phyloP scores from a whole-genome alignment of 2,113 vertebrate genomes.

The Podarcis raffonei region DNA sequence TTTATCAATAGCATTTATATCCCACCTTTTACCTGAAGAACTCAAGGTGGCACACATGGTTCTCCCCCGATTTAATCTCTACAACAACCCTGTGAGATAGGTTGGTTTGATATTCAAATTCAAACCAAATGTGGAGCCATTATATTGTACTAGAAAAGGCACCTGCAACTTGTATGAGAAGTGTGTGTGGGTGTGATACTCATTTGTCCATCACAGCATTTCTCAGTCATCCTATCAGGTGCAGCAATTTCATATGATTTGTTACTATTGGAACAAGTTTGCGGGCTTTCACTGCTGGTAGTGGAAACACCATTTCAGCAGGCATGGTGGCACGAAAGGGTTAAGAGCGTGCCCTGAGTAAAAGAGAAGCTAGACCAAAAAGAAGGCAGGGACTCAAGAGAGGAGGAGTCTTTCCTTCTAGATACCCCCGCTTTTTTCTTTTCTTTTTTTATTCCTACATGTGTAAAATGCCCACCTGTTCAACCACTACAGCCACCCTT shows the following conservation, averaged over 20 bases:
- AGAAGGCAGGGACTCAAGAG: not conserved
- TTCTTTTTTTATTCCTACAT: fast-evolving
- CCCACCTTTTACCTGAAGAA: too few species aligned
- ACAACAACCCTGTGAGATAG: too few species aligned
- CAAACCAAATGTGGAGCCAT: too few species aligned
- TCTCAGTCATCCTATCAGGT: not conserved
- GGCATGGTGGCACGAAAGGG: not conserved
- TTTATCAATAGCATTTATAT: too few species aligned
- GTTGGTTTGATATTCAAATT: too few species aligned
- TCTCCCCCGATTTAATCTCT: too few species aligned
- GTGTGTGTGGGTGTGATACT: too few species aligned
- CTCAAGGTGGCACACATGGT: too few species aligned
- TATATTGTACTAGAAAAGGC: too few species aligned
- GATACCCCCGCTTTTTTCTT: too few species aligned
- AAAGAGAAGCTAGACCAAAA: fast-evolving
- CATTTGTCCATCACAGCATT: not conserved
- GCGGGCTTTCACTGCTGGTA: not conserved
- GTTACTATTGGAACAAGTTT: fast-evolving
- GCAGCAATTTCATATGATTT: not conserved
- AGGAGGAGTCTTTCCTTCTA: fast-evolving
- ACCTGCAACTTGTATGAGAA: too few species aligned
- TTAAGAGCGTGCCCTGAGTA: slow-evolving; percentile 14
- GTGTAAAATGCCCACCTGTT: slow-evolving; percentile 46
- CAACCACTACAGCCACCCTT: not conserved
- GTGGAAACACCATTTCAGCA: not conserved